Conservation (phyloP, 2,888 invertebrate species). For the Macropis europaea region DNA sequence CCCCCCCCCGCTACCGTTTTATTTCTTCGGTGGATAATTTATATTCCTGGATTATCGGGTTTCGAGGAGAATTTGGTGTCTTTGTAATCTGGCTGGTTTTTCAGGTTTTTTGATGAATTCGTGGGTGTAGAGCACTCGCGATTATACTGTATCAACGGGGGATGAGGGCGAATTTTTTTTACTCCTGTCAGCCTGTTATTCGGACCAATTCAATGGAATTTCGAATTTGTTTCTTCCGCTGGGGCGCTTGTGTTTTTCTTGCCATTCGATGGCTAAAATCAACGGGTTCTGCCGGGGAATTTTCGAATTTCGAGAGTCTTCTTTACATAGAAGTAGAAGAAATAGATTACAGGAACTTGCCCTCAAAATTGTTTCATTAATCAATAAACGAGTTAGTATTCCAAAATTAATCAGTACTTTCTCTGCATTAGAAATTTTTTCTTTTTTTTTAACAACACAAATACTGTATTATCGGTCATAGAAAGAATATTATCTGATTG, state of each 20-base stretch:
- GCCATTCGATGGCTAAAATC: neutral
- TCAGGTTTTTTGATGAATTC: constrained; percentile 32
- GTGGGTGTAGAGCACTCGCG: neutral
- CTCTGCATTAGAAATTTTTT: no score
- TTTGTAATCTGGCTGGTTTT: constrained; percentile 27
- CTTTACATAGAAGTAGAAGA: no score
- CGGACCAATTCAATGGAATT: neutral
- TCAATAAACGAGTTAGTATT: no score
- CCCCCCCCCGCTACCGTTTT: constrained; percentile 25
- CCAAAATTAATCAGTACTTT: no score
- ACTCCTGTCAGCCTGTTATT: neutral
- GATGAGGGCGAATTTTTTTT: neutral
- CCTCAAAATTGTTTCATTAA: no score
- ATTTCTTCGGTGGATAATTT: constrained; percentile 50
- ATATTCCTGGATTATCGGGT: constrained; percentile 53
- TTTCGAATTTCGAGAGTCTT: neutral
- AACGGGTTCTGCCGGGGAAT: neutral
- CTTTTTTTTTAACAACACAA: no score
- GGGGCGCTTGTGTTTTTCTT: neutral
- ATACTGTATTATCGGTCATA: no score
- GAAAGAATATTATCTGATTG: no score
- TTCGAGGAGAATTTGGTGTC: constrained; percentile 39
- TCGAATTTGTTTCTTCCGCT: neutral
- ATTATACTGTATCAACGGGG: constrained; percentile 2
- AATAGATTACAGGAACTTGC: no score